phyloP scores from a whole-genome alignment of 2,888 invertebrate genomes.

The Oxystoma pomonae region DNA sequence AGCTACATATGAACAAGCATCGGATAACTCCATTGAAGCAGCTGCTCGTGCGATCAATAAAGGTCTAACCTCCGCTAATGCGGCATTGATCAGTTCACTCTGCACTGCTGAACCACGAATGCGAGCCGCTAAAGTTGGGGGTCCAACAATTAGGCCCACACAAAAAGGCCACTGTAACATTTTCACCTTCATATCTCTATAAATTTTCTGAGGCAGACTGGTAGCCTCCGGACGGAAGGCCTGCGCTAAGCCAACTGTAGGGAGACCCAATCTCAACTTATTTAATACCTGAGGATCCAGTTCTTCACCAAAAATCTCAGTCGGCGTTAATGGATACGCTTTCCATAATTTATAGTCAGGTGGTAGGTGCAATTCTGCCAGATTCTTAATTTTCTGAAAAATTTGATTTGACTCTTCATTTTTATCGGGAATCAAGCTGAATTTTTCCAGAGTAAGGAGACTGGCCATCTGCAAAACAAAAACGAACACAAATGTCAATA shows the following conservation, averaged over 20 bases:
- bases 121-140: conserved; percentile 23
- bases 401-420: no score
- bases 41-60: conserved; percentile 21
- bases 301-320: no score
- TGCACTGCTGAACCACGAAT: conserved; percentile 26
- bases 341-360: no score
- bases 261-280: no score
- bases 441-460: no score
- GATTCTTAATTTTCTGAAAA: no score
- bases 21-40: not conserved
- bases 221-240: conserved; percentile 27
- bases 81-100: conserved; percentile 23
- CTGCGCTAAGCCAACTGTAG: conserved; percentile 25
- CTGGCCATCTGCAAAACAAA: no score
- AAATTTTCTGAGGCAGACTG: conserved; percentile 24
- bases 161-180: conserved; percentile 32
- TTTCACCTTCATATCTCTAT: conserved; percentile 26
- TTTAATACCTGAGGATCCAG: no score
- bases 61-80: conserved; percentile 24
- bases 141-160: conserved; percentile 19
- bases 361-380: no score
- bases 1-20: not conserved
- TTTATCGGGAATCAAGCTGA: no score
- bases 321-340: no score
- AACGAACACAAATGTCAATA: no score